Evolutionary conservation across 2,797 vertebrate genomes (phyloP), one percentile per base, ranked within the genome.

Genomic region (Dallia pectoralis): DNA sequence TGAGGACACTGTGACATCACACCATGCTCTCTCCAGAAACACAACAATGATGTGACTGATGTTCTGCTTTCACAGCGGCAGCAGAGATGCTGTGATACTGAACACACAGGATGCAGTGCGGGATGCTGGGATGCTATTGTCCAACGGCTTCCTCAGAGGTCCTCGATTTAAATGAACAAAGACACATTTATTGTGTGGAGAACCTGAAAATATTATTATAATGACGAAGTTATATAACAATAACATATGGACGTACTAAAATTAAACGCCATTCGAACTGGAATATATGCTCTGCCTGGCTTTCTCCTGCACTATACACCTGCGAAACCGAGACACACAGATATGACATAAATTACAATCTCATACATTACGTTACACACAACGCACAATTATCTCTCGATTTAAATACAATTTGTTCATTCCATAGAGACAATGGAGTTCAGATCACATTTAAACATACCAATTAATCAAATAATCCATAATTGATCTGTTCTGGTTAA

Each of bases 151-250:
- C 62, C 15, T 32, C 62, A 32, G 62, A 64, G 62, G 62, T 64
- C 30, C 62, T 7, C 32, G 62, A 33, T 64, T 30, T 64, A 30
- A 64, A 33, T 64, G 16, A 63, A 18, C 19, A 8, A 32, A 63
- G 29, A 32, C 61, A 63, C 15, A 15, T 63, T 63, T 32, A 63
- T 32, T 63, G 6, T 63, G 61, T 16, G 62, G 22, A 29, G 30
- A 8, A 9, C 29, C 16, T 18, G 7, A 64, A 69, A 0, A 49
- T 69, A 16, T 29, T 18, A 32, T 49, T 69, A 69, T 69, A 48
- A 30, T 69, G 77, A 67, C 76, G 78, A 59, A 72, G 77, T 84
- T 79, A 76, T 80, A 78, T 80, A 73, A 79, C 36, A 82, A 77
- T 79, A n/a, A 75, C 77, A 78, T 84, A 74, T 76, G 22, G 30